Evolutionary conservation across 1,140 invertebrate genomes (phyloP).

Genomic region (Epicauta chinensis): DNA sequence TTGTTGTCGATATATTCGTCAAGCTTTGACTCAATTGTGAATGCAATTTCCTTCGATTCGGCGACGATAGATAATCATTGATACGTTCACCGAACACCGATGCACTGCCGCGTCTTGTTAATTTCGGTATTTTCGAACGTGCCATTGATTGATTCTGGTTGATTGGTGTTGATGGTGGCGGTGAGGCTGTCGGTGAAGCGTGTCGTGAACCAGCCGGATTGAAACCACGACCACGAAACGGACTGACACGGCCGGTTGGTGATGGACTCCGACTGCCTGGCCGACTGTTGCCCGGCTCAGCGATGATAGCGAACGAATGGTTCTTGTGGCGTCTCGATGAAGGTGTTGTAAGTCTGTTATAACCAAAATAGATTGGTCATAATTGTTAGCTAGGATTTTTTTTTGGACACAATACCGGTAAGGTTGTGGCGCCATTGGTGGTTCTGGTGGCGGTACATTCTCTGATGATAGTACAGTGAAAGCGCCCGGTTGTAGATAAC

Average conservation of each 20-base stretch:
- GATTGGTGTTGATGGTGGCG: slow-evolving; percentile 20
- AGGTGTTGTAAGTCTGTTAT: slow-evolving; percentile 38
- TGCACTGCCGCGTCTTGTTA: slow-evolving; percentile 21
- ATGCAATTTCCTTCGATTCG: slow-evolving; percentile 18
- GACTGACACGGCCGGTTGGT: slow-evolving; percentile 47
- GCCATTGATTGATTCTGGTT: not conserved
- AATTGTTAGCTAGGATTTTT: slow-evolving; percentile 3
- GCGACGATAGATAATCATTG: slow-evolving; percentile 10
- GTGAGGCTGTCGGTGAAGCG: slow-evolving; percentile 35
- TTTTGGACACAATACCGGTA: slow-evolving; percentile 32
- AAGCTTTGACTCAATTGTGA: slow-evolving; percentile 36
- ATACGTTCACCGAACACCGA: slow-evolving; percentile 30
- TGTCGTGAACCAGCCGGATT: slow-evolving; percentile 41
- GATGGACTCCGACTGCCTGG: slow-evolving; percentile 43
- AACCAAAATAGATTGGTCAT: not conserved
- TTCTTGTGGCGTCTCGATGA: slow-evolving; percentile 43
- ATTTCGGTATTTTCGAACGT: slow-evolving; percentile 27
- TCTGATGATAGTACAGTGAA: slow-evolving; percentile 38
- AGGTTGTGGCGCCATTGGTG: slow-evolving; percentile 31
- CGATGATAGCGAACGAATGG: slow-evolving; percentile 55
- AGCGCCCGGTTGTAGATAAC: slow-evolving; percentile 37
- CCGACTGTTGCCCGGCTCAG: slow-evolving; percentile 44
- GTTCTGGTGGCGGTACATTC: slow-evolving; percentile 28
- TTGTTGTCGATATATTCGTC: slow-evolving; percentile 31
- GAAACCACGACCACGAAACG: slow-evolving; percentile 52